A percentile compares a stretch with the other conserved stretches of the same genome.
phyloP scores from a whole-genome alignment of 1,140 invertebrate species.

The Holcopasites calliopsidis region DNA sequence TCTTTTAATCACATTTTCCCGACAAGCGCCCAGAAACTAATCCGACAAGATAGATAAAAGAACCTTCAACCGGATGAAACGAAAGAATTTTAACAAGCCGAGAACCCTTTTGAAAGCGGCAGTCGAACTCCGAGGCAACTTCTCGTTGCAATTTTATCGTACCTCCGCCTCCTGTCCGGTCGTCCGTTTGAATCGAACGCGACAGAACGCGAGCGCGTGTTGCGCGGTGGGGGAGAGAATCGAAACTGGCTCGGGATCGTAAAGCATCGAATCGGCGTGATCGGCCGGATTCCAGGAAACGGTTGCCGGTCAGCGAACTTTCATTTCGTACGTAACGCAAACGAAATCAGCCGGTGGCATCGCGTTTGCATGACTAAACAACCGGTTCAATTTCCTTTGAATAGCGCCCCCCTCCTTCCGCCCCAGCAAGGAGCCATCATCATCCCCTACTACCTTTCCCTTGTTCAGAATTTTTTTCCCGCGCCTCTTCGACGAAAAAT shows the following conservation, averaged over 20 bases:
- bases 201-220: background rate
- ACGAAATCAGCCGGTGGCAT: conserved; percentile 52
- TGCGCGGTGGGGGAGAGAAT: background rate
- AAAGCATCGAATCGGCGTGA: conserved; percentile 29
- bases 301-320: conserved; percentile 40
- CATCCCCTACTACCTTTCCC: background rate
- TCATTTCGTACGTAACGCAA: conserved; percentile 48
- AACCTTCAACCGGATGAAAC: no score
- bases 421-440: conserved; percentile 45
- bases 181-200: conserved; percentile 21
- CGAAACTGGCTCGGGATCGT: conserved; percentile 26
- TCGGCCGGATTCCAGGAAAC: conserved; percentile 42
- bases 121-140: background rate
- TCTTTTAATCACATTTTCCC: no score
- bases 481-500: conserved; percentile 23
- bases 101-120: background rate
- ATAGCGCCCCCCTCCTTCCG: no score
- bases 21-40: no score
- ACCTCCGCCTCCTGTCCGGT: background rate
- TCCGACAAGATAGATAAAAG: no score
- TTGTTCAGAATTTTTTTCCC: conserved; percentile 19
- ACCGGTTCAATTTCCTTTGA: conserved; percentile 48
- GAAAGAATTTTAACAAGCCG: background rate
- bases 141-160: conserved; percentile 6
- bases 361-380: conserved; percentile 49